These are phyloP conservation scores for Hemaris fuciformis DNA, from an alignment of 2,888 invertebrate genomes.

Conservation along the genomic window DNA sequence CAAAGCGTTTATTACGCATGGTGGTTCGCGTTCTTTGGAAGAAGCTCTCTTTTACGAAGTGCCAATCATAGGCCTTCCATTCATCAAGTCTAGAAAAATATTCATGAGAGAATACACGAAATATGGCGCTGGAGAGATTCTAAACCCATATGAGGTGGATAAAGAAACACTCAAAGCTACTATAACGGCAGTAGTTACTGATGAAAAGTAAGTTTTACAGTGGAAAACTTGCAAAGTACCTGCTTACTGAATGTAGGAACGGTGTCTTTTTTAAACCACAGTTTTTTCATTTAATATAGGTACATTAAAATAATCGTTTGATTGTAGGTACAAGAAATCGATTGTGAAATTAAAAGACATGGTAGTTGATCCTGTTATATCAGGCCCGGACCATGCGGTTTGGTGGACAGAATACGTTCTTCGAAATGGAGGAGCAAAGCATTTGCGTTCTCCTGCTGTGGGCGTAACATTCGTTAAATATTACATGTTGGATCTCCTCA, in stretches of 20 bases:
- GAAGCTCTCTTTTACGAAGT: conserved; percentile 70
- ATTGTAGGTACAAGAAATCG: conserved; percentile 58
- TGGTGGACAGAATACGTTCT: conserved; percentile 81
- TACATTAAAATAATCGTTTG: conserved; percentile 21
- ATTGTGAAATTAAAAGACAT: conserved; percentile 47
- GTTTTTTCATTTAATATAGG: no score
- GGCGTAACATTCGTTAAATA: conserved; percentile 61
- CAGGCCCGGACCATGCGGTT: conserved; percentile 71
- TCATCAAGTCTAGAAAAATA: conserved; percentile 55
- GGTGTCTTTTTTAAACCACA: no score
- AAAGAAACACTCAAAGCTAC: conserved; percentile 55
- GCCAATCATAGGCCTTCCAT: conserved; percentile 67
- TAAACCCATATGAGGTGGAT: conserved; percentile 62
- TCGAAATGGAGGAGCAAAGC: conserved; percentile 64
- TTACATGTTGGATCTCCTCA: conserved; percentile 59
- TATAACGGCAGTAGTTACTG: conserved; percentile 46
- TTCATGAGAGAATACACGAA: conserved; percentile 64
- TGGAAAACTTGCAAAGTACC: neutral
- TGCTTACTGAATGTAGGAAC: no score
- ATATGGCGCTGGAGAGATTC: conserved; percentile 60
- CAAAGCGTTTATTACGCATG: conserved; percentile 69
- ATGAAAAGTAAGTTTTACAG: conserved; percentile 51
- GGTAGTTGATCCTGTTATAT: conserved; percentile 53
- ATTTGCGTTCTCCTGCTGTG: conserved; percentile 65
- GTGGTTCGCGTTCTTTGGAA: conserved; percentile 70